Evolutionary conservation across 92 coral and sea anemone species (phyloP), one percentile per base, ranked within the genome.

Genomic region (Galaxea fascicularis): DNA sequence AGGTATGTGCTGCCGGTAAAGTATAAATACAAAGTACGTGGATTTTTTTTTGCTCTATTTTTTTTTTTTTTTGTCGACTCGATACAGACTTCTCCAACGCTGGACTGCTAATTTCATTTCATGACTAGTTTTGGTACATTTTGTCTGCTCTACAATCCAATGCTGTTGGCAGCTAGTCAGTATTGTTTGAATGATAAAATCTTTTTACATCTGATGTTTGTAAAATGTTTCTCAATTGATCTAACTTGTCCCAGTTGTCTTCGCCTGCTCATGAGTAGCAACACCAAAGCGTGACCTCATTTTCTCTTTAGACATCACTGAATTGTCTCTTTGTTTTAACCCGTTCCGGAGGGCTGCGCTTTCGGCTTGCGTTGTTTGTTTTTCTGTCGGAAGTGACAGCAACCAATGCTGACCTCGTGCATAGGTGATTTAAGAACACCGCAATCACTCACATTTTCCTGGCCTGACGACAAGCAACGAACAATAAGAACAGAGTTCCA

Each of bases 181-280:
- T 53, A 79, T 79, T 79, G 84, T 79, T 27, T 12, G 21, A 57
- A 59, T 6, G 84, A 79, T 79, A 66, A 64, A 64, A 78, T 78
- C 83, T 64, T 26, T 17, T 7, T 28, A 18, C 83, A 63, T 57
- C n/a, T 39, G 70, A 30, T 60, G 29, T 9, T 76, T 75, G 29
- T 60, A 24, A n/a, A 41, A 72, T 15, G 8, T 17, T 53, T 35
- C 9, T 3, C 35, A 45, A 72, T 72, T 47, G 59, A 52, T 46
- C 18, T 27, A 4, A 11, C 73, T 28, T 65, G 71, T 15, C 62
- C 8, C 41, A 35, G 41, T 35, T 35, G 41, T 35, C 3, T 35
- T 56, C 22, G 25, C 62, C 71, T 25, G 44, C 10, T 24, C 21
- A 8, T n/a, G 66, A 21, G 26, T 10, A 51, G 59, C 58, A 72